These are phyloP conservation scores for Chelonus formosanus DNA, from an alignment of 2,888 invertebrate species.

Conservation along the genomic window DNA sequence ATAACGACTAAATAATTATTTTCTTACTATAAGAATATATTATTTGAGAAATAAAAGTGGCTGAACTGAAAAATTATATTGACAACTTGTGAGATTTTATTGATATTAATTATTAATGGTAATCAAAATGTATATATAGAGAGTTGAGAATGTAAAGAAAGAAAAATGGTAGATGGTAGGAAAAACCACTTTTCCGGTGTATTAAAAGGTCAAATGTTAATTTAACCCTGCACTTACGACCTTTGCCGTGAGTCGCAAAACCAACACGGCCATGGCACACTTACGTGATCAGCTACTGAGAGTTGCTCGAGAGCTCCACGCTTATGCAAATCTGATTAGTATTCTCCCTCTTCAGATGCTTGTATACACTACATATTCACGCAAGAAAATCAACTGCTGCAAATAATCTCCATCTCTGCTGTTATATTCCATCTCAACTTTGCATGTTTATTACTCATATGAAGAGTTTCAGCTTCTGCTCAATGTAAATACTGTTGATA, in stretches of 20 bases:
- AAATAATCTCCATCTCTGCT: not conserved
- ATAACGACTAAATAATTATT: too few species aligned
- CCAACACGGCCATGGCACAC: slow-evolving; percentile 54
- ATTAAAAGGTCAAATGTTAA: slow-evolving; percentile 21
- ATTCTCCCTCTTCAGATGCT: slow-evolving; percentile 8
- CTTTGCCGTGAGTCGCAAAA: slow-evolving; percentile 38
- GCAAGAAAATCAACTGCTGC: slow-evolving; percentile 4
- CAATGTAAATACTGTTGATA: too few species aligned
- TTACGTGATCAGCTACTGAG: slow-evolving; percentile 50
- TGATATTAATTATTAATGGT: slow-evolving; percentile 7
- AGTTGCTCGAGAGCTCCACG: slow-evolving; percentile 36
- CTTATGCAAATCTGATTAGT: slow-evolving; percentile 46
- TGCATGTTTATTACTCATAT: slow-evolving; percentile 18
- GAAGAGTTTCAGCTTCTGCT: too few species aligned
- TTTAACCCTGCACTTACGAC: slow-evolving; percentile 37
- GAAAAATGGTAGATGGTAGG: not conserved
- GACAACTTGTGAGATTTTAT: too few species aligned
- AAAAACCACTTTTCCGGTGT: not conserved
- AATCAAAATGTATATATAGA: not conserved
- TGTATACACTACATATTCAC: slow-evolving; percentile 19
- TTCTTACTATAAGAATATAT: too few species aligned
- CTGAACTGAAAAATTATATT: too few species aligned
- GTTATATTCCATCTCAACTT: not conserved
- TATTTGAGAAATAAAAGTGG: too few species aligned
- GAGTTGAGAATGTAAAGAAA: not conserved